Evolutionary conservation across 2,113 vertebrate genomes (phyloP).

Genomic region (Numenius arquata): DNA sequence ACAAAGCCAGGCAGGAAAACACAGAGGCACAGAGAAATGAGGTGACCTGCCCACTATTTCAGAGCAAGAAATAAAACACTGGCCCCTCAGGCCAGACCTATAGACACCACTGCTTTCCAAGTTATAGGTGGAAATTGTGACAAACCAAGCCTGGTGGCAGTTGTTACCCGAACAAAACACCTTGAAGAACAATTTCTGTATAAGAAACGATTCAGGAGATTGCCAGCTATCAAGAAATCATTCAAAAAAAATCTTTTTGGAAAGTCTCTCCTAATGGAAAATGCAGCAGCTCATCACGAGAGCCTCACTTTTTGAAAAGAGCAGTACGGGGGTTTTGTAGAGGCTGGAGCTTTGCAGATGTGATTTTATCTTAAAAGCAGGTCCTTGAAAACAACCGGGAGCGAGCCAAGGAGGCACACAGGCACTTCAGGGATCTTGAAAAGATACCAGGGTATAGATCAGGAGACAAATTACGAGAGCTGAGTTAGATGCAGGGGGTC

Average conservation of each 20-base stretch:
- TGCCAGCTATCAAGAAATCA: constrained; percentile 12
- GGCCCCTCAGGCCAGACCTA: background rate
- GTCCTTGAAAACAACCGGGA: constrained; percentile 7
- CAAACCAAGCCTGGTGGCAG: background rate
- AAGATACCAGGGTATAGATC: background rate
- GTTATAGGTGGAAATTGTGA: background rate
- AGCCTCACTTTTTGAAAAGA: background rate
- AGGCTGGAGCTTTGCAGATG: background rate
- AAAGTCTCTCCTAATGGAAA: constrained; percentile 9
- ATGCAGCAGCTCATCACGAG: background rate
- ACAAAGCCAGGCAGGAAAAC: background rate
- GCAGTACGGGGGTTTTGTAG: background rate
- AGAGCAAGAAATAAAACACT: background rate
- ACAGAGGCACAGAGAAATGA: background rate
- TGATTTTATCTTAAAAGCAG: constrained; percentile 27
- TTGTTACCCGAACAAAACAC: background rate
- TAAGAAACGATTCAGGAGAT: background rate
- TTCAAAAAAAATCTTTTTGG: background rate
- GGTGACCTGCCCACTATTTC: background rate
- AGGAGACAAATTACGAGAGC: background rate
- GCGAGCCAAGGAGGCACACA: background rate
- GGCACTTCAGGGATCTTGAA: background rate
- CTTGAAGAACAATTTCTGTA: background rate
- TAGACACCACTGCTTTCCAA: background rate
- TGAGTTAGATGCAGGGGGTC: background rate